Conservation (phyloP, 1,140 invertebrate species). For the Bemisia tabaci region DNA sequence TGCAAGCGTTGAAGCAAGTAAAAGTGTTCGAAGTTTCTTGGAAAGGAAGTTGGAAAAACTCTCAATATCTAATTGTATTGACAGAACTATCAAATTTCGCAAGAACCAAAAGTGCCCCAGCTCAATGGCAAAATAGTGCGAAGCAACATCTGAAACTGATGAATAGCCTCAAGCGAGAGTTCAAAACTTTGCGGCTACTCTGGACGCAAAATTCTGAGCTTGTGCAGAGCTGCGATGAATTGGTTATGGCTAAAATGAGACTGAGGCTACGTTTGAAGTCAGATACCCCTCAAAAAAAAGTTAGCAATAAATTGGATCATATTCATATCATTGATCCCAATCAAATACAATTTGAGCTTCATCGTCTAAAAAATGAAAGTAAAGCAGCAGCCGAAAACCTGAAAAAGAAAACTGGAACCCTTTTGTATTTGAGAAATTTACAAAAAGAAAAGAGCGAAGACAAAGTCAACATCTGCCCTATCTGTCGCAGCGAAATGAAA, state of each 20-base stretch:
- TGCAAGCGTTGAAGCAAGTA: too few relatives aligned
- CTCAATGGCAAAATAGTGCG: constrained; percentile 36
- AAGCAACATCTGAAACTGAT: constrained; percentile 40
- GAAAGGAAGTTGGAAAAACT: constrained; percentile 35
- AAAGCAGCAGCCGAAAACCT: constrained; percentile 20
- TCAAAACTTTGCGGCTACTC: constrained; percentile 42
- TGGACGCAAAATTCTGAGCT: constrained; percentile 44
- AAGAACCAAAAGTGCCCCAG: constrained; percentile 21
- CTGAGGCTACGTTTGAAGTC: constrained; percentile 41
- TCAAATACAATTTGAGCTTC: too few relatives aligned
- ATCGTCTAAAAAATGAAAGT: constrained; percentile 25
- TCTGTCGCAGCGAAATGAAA: constrained; percentile 38
- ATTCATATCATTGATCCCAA: too few relatives aligned
- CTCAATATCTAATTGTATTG: constrained; percentile 39
- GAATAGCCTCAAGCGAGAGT: constrained; percentile 49
- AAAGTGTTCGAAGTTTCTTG: constrained; percentile 19
- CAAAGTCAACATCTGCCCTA: constrained; percentile 43
- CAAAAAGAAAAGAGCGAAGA: constrained; percentile 26
- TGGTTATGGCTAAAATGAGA: constrained; percentile 56
- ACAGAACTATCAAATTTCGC: constrained; percentile 20
- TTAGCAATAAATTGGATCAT: too few relatives aligned
- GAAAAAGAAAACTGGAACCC: constrained; percentile 32
- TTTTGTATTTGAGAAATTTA: constrained; percentile 33
- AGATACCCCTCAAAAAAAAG: too few relatives aligned
- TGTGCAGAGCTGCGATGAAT: constrained; percentile 51